Evolutionary conservation across 2,113 vertebrate genomes (phyloP).

Genomic region (Tachycineta bicolor): DNA sequence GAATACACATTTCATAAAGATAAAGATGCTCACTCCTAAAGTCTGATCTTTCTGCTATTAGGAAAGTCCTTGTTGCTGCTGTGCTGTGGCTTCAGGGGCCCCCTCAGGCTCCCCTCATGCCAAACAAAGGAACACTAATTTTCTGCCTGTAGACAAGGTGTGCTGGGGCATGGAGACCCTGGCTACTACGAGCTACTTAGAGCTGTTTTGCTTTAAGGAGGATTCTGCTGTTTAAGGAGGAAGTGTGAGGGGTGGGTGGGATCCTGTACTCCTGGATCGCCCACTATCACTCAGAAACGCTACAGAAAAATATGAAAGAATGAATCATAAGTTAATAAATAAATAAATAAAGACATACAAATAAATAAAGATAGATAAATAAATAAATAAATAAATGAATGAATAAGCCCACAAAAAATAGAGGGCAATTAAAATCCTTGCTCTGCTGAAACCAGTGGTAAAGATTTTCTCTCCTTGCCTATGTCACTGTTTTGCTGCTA

Average conservation of each 20-base stretch:
- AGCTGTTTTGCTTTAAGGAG: neutral
- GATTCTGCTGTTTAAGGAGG: neutral
- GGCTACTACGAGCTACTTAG: neutral
- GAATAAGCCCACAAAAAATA: neutral
- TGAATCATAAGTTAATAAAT: neutral
- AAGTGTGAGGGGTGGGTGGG: neutral
- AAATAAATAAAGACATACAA: neutral
- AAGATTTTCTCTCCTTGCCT: neutral
- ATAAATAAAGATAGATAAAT: neutral
- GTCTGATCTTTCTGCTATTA: neutral
- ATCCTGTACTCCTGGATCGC: neutral
- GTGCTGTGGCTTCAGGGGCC: constrained; percentile 3
- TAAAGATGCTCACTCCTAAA: neutral
- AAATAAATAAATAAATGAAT: neutral
- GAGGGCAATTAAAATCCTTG: neutral
- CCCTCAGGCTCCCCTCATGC: constrained; percentile 37
- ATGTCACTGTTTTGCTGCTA: neutral
- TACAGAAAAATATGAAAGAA: neutral
- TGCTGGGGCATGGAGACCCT: constrained; percentile 1
- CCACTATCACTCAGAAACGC: neutral
- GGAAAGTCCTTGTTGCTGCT: neutral
- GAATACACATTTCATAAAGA: neutral
- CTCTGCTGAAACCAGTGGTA: neutral
- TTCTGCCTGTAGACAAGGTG: constrained; percentile 41
- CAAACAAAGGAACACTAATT: constrained; percentile 44